phyloP scores from a whole-genome alignment of 1,140 invertebrate genomes.

The Pollicipes pollicipes region DNA sequence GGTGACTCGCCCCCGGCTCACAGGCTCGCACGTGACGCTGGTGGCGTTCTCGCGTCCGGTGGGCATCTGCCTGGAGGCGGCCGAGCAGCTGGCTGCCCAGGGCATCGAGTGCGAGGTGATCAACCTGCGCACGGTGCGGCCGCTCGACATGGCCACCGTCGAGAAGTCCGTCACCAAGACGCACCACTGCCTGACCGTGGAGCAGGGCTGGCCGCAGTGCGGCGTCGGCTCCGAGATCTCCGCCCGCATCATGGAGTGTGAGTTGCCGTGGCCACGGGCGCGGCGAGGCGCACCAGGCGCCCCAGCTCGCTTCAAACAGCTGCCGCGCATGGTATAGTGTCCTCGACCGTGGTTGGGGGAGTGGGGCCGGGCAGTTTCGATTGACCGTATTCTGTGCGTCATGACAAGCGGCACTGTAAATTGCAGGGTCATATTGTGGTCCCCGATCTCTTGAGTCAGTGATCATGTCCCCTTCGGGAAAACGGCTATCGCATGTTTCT shows the following conservation, averaged over 20 bases:
- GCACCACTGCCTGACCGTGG: slow-evolving; percentile 82
- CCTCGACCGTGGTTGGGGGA: too few species aligned
- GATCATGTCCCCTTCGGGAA: too few species aligned
- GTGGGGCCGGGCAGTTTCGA: too few species aligned
- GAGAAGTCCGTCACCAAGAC: slow-evolving; percentile 83
- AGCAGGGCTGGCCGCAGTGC: slow-evolving; percentile 89
- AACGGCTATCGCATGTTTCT: too few species aligned
- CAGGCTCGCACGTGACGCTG: slow-evolving; percentile 78
- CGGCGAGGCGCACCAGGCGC: too few species aligned
- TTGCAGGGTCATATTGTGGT: too few species aligned
- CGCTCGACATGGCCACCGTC: slow-evolving; percentile 76
- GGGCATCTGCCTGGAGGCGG: slow-evolving; percentile 67
- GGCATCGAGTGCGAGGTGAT: slow-evolving; percentile 91
- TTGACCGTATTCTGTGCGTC: too few species aligned
- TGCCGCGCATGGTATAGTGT: too few species aligned
- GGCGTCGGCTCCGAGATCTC: slow-evolving; percentile 91
- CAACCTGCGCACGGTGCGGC: slow-evolving; percentile 84
- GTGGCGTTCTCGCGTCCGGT: slow-evolving; percentile 82
- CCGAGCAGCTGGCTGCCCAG: slow-evolving; percentile 62
- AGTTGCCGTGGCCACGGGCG: slow-evolving; percentile 23
- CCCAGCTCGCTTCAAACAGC: too few species aligned
- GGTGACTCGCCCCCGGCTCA: slow-evolving; percentile 12
- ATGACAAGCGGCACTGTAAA: too few species aligned
- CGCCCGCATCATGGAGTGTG: slow-evolving; percentile 84
- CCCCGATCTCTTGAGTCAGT: too few species aligned